Conservation (phyloP, 2,797 vertebrate genomes). For the Mus minutoides region DNA sequence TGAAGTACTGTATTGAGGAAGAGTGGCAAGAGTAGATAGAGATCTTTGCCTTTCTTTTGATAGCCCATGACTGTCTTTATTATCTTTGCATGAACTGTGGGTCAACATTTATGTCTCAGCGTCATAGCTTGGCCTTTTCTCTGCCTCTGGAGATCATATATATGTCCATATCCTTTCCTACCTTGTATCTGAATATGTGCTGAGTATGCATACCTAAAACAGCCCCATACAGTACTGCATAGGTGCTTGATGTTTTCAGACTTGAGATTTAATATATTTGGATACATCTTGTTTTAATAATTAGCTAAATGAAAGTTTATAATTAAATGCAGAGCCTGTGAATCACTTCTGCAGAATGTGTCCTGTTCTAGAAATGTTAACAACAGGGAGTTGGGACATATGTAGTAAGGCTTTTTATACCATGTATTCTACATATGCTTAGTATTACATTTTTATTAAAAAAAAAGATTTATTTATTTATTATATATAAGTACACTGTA, state of each 20-base stretch:
- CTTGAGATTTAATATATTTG: conserved; percentile 43
- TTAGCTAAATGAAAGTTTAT: conserved; percentile 17
- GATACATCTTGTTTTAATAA: neutral
- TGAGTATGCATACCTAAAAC: neutral
- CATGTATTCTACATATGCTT: conserved; percentile 17
- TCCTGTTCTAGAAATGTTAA: conserved; percentile 55
- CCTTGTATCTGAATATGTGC: neutral
- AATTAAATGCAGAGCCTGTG: neutral
- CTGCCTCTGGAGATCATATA: neutral
- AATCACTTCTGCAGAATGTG: conserved; percentile 7
- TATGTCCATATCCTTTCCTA: neutral
- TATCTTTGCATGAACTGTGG: neutral
- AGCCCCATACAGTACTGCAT: neutral
- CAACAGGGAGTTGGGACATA: neutral
- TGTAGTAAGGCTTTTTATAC: conserved; percentile 3
- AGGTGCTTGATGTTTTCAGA: neutral
- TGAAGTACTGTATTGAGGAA: neutral
- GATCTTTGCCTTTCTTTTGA: neutral
- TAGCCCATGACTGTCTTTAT: neutral
- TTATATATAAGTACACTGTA: no score
- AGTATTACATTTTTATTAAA: neutral
- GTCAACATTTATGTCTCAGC: neutral
- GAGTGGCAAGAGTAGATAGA: neutral
- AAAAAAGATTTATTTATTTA: no score
- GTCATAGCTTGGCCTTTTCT: neutral